phyloP scores from a whole-genome alignment of 2,113 vertebrate species.

The Oplegnathus fasciatus region DNA sequence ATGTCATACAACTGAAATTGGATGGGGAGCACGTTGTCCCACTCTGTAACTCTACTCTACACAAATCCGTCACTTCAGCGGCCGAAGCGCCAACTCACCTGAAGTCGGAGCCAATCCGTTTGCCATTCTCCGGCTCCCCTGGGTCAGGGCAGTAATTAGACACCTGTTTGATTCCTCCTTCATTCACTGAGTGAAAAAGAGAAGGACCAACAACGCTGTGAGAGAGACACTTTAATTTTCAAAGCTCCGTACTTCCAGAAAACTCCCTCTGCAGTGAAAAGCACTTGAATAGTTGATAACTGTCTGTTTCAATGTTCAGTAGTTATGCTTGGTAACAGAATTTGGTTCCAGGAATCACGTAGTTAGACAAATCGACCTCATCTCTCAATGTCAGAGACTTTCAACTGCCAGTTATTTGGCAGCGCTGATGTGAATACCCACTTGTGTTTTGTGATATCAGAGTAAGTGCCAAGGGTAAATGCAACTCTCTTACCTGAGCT shows the following conservation, averaged over 20 bases:
- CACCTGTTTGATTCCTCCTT: conserved; percentile 97
- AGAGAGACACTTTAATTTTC: conserved; percentile 51
- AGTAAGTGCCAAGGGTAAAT: conserved; percentile 45
- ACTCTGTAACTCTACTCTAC: not conserved
- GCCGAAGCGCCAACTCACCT: conserved; percentile 85
- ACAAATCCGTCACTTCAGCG: conserved; percentile 23
- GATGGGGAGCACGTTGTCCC: not conserved
- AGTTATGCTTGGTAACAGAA: conserved; percentile 13
- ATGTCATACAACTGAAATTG: not conserved
- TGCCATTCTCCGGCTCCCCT: conserved; percentile 98
- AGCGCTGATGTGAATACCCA: conserved; percentile 35
- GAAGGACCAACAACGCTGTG: conserved; percentile 44
- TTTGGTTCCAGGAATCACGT: conserved; percentile 22
- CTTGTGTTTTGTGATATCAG: conserved; percentile 32
- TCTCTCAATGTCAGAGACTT: conserved; percentile 44
- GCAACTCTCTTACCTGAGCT: conserved; percentile 46
- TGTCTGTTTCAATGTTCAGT: conserved; percentile 17
- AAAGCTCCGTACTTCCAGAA: conserved; percentile 41
- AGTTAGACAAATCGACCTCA: conserved; percentile 32
- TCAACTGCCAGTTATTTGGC: conserved; percentile 47
- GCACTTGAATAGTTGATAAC: conserved; percentile 23
- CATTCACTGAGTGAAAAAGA: conserved; percentile 90
- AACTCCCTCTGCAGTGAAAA: conserved; percentile 43
- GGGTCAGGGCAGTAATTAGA: conserved; percentile 98
- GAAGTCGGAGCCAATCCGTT: conserved; percentile 94